A percentile compares a stretch with the other conserved stretches of the same genome.
These are phyloP conservation scores for Sparus aurata DNA, from an alignment of 2,797 vertebrate species.

Conservation along the genomic window DNA sequence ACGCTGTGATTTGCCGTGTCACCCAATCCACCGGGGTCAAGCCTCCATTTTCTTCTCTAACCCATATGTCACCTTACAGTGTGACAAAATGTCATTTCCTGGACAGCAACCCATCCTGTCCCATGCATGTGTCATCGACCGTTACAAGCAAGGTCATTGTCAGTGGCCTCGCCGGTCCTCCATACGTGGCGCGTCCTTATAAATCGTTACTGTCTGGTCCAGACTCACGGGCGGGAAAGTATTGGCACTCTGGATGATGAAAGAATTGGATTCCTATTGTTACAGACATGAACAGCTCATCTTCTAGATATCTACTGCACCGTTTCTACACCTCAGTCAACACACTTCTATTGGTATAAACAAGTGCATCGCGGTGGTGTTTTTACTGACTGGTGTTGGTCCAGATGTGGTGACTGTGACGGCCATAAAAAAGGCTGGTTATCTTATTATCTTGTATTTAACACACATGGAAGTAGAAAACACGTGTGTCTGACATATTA, in stretches of 20 bases:
- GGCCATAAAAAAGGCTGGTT: too few relatives aligned
- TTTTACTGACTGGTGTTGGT: too few relatives aligned
- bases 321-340: neutral
- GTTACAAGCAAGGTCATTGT: conserved; percentile 59
- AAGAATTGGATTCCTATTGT: conserved; percentile 15
- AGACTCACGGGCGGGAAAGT: conserved; percentile 22
- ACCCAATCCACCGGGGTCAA: conserved; percentile 45
- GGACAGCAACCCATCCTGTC: conserved; percentile 30
- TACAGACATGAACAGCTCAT: neutral
- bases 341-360: neutral
- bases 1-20: conserved; percentile 49
- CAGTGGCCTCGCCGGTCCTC: neutral
- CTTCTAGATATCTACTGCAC: conserved; percentile 5
- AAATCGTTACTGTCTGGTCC: conserved; percentile 21
- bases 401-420: too few relatives aligned
- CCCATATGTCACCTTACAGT: conserved; percentile 58
- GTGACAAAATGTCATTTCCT: conserved; percentile 69
- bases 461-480: too few relatives aligned
- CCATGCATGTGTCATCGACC: conserved; percentile 31
- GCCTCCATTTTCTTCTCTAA: conserved; percentile 43
- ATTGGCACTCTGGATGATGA: conserved; percentile 48
- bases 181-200: conserved; percentile 34
- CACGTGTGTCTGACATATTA: too few relatives aligned
- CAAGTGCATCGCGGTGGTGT: too few relatives aligned
- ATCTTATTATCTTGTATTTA: too few relatives aligned